Evolutionary conservation across 1,140 invertebrate species (phyloP).

Genomic region (Neocloeon triangulifer): DNA sequence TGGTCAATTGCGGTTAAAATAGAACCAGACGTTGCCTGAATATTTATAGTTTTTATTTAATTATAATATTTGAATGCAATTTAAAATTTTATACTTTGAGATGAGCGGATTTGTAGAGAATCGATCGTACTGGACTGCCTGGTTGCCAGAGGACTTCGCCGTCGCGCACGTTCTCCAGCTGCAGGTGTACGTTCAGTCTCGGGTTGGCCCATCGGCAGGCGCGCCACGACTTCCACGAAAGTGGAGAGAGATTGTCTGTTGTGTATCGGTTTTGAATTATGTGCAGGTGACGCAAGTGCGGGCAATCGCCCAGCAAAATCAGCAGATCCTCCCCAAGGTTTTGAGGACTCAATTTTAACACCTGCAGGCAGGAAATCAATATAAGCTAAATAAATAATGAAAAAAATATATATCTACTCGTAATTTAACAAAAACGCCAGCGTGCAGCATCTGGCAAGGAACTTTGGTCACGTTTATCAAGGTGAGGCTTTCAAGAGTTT

Average conservation of each 20-base stretch:
- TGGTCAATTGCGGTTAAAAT: slow-evolving; percentile 28
- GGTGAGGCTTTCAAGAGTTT: slow-evolving; percentile 35
- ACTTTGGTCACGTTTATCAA: slow-evolving; percentile 53
- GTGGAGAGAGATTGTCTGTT: too few relatives aligned
- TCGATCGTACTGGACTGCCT: slow-evolving; percentile 36
- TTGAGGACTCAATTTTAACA: slow-evolving; percentile 53
- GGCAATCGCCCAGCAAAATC: slow-evolving; percentile 38
- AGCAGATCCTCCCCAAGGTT: slow-evolving; percentile 57
- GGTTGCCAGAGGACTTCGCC: slow-evolving; percentile 31
- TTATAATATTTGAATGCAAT: slow-evolving; percentile 4
- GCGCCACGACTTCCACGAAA: slow-evolving; percentile 15
- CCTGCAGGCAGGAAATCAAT: slow-evolving; percentile 16
- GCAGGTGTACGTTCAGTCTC: slow-evolving; percentile 18
- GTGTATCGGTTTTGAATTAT: slow-evolving; percentile 57
- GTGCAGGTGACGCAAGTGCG: slow-evolving; percentile 41
- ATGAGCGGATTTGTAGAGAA: slow-evolving; percentile 38
- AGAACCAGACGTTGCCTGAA: slow-evolving; percentile 9
- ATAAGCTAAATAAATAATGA: slow-evolving; percentile 6
- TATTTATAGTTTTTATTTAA: too few relatives aligned
- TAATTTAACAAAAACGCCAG: slow-evolving; percentile 53
- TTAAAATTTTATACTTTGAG: slow-evolving; percentile 21
- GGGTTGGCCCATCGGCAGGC: slow-evolving; percentile 14
- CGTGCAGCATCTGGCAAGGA: slow-evolving; percentile 50
- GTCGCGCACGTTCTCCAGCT: slow-evolving; percentile 12
- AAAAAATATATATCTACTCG: slow-evolving; percentile 20